Evolutionary conservation across 1,140 invertebrate species (phyloP), one percentile per base, ranked within the genome.

Genomic region (Sinella curviseta): DNA sequence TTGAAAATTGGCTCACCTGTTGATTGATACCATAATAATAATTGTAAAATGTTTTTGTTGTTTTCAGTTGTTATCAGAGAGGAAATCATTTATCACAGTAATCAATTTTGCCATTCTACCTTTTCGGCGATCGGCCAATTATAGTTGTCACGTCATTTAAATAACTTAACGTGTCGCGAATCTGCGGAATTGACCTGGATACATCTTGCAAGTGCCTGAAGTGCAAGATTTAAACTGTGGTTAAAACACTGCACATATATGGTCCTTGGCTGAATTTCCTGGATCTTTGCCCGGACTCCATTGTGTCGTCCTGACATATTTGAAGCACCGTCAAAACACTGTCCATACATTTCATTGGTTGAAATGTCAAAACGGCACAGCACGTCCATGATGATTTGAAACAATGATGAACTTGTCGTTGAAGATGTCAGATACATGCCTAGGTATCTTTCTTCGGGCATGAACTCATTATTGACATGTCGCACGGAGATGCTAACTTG

Each of bases 171-270:
- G 17, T 8, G 70, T 78, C 77, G 39, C 77, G 33, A 1, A 78
- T 14, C 1, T 55, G n/a, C 28, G 36, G 35, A 26, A 74, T 8
- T 28, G n/a, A n/a, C n/a, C n/a, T n/a, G n/a, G 30, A 28, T 26
- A 39, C 77, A 33, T 74, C n/a, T n/a, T n/a, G n/a, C n/a, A n/a
- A n/a, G n/a, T n/a, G n/a, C 67, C 31, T 78, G 77, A 28, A 78
- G 30, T 24, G 77, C 65, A n/a, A 78, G 36, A 74, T 78, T 78
- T 31, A 78, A 55, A n/a, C 33, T 14, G 39, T 78, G 77, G n/a
- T 34, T 70, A 34, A 70, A 28, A 26, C 77, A 78, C 26, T 78
- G 70, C 2, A 78, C 39, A 74, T 74, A 78, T 54, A 74, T 30
- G 30, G 65, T 70, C 28, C 24, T n/a, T 55, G 33, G 36, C 30